Base-by-base conservation (phyloP, 2,113 vertebrate species). In the Dasyurus viverrinus region DNA sequence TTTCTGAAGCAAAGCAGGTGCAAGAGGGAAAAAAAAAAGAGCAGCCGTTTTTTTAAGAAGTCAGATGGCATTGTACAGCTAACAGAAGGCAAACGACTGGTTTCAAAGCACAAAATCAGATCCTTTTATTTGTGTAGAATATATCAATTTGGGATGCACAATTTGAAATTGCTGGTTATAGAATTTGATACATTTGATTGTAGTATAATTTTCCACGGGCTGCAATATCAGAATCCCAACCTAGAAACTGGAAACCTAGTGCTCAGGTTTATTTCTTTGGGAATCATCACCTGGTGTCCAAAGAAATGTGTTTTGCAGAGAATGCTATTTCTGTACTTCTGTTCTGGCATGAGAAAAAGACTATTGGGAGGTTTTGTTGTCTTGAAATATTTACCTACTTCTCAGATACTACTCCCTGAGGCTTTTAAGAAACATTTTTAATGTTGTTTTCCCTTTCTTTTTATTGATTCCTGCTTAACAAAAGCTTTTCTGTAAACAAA, bases 111-210 rank as follows among this genome's bases (percentile, higher is more conserved):
- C 94, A 53, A 97, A 98, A 98, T 98, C 98, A 98, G 97, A 93
- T 97, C 96, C 98, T 98, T 98, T 98, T 97, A 98, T 98, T 98
- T 98, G 98, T 93, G 96, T 92, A 98, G 98, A 98, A 98, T 98
- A 95, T 97, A 96, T 97, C 98, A 97, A 98, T 98, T 98, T 95
- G 95, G 94, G 97, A 98, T 95, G 14, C 94, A 93, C 96, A 94
- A 96, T 97, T 97, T 97, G 95, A 98, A 98, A 98, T 97, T 96
- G 95, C 97, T 97, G 97, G 97, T 98, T 98, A 97, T 95, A 98
- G 95, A 98, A 98, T 98, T 19, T 19, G 98, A 98, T 97, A 97
- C 93, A 68, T 98, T 98, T 97, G 97, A 97, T 96, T 97, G 0
- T 95, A 96, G 96, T 97, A 95, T 98, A 96, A 97, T 98, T 97